Evolutionary conservation across 2,797 vertebrate species (phyloP), one percentile per base, ranked within the genome.

Genomic region (Sebastes dallii): DNA sequence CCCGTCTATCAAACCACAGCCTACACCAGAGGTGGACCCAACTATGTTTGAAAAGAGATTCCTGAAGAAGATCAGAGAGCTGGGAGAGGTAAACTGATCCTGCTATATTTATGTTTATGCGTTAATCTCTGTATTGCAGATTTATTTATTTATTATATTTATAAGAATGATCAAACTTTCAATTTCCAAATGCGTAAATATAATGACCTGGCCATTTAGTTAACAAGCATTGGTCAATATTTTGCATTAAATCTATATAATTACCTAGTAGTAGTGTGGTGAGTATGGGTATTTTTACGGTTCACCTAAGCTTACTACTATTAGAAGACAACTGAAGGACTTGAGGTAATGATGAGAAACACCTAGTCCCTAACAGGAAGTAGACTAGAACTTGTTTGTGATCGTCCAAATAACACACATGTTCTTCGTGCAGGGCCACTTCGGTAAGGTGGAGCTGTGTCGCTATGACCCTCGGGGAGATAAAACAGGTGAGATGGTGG

Each of bases 401-500:
- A 62, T 12, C n/a, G 6, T 71, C 22, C 0, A 1, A 32, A 46
- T 34, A 24, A 77, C 42, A 61, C 7, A 2, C 18, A 11, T 46
- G 13, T 66, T 68, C 50, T 27, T 75, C 22, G 8, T 18, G 12
- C 55, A 99, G 99, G 99, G 99, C 46, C 98, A 99, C 94, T 99
- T 99, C 52, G 99, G 99, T 25, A 99, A 97, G 89, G 99, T 99
- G 62, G 98, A 99, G 64, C 94, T 99, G 84, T 99, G 98, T 87
- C 96, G 96, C 4, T 99, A 99, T 2, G 99, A 99, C 82, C 98
- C 98, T 0, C 96, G 97, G 18, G 98, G 97, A 0, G 99, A 99
- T 91, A 96, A 96, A 59, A 99, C 99, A 0, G 99, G 99, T 1
- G 99, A 99, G 85, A 91, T 97, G 85, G 98, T 99, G 86, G 98